A percentile compares a stretch with the other conserved stretches of the same genome.
Evolutionary conservation across 2,113 vertebrate species (phyloP).

Genomic region (Mixornis gularis): DNA sequence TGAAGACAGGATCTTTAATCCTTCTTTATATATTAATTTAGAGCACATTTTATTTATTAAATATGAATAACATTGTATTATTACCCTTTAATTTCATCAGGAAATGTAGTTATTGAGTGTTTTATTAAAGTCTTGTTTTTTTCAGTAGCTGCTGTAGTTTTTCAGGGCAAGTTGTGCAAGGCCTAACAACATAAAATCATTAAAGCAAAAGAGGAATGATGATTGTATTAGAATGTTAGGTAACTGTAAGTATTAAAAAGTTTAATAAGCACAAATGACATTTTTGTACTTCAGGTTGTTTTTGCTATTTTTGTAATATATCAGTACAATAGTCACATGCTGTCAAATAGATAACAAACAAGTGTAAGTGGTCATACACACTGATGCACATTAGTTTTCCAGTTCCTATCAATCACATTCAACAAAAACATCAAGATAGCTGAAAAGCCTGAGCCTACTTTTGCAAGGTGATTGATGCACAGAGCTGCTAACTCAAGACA

Average conservation of each 20-base stretch:
- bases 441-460: not conserved
- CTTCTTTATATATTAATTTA: not conserved
- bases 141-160: not conserved
- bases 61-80: not conserved
- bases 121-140: not conserved
- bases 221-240: not conserved
- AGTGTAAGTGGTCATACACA: not conserved
- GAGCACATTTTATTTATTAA: constrained; percentile 21
- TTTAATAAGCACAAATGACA: constrained; percentile 23
- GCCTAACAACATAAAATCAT: not conserved
- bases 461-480: not conserved
- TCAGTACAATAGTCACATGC: constrained; percentile 20
- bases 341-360: constrained; percentile 22
- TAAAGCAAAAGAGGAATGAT: not conserved
- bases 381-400: not conserved
- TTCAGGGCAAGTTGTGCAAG: constrained; percentile 20
- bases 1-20: not conserved
- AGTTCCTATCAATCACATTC: not conserved
- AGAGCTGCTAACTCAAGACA: not conserved
- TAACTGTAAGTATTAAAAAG: constrained; percentile 15
- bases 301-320: constrained; percentile 25
- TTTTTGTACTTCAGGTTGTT: not conserved
- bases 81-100: constrained; percentile 9
- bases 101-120: constrained; percentile 1
- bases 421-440: not conserved